Percentiles rank a stretch among this genome's conserved stretches.
Conservation (phyloP, 2,888 invertebrate species). For the Sminthurinus aureus region DNA sequence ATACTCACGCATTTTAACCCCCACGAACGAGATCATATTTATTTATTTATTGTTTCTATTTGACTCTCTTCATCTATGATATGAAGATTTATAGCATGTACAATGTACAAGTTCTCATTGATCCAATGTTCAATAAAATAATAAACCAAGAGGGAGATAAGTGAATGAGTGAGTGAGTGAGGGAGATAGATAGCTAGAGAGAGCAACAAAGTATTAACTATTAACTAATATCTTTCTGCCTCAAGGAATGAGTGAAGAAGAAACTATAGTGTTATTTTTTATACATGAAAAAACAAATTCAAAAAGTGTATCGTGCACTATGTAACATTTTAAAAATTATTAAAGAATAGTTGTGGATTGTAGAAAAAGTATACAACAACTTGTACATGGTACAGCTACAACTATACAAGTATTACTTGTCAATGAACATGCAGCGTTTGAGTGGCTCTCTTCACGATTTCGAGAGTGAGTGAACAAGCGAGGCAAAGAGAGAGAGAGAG, state of each 20-base stretch:
- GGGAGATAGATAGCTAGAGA: not conserved
- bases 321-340: not conserved
- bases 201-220: not conserved
- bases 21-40: not conserved
- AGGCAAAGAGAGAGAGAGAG: not conserved
- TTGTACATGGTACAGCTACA: not conserved
- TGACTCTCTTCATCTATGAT: not conserved
- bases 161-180: not conserved
- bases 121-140: no score
- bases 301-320: not conserved
- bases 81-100: not conserved
- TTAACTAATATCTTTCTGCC: not conserved
- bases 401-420: not conserved
- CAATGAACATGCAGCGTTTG: not conserved
- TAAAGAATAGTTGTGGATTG: not conserved
- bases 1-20: not conserved
- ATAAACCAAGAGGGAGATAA: not conserved
- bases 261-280: not conserved
- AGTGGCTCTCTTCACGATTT: not conserved
- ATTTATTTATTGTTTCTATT: not conserved
- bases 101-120: no score
- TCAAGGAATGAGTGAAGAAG: not conserved
- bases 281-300: conserved; percentile 1
- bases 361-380: not conserved
- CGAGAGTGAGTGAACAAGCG: not conserved